Evolutionary conservation across 2,113 vertebrate genomes (phyloP).

Genomic region (Callipepla californica): DNA sequence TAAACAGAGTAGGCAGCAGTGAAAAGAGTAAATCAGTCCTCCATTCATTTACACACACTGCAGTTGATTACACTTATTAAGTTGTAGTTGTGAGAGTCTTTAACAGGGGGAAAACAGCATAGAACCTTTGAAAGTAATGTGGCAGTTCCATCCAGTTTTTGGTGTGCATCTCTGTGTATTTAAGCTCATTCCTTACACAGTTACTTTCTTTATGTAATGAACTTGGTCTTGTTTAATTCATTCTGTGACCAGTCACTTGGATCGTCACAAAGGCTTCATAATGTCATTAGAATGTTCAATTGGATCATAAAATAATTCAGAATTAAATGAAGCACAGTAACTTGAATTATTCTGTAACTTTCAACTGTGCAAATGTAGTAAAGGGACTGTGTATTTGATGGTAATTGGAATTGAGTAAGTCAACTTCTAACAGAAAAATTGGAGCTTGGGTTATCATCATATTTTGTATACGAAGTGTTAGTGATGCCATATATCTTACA

Average conservation of each 20-base stretch:
- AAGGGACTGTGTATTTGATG: neutral
- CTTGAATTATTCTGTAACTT: conserved; percentile 64
- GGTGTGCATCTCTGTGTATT: neutral
- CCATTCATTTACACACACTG: neutral
- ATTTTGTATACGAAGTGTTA: neutral
- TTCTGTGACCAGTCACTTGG: conserved; percentile 25
- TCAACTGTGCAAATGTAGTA: conserved; percentile 29
- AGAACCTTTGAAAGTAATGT: neutral
- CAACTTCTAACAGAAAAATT: conserved; percentile 11
- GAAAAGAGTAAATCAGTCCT: neutral
- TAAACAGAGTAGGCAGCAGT: neutral
- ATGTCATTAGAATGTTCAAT: conserved; percentile 62
- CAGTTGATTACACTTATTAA: neutral
- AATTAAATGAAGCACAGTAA: conserved; percentile 63
- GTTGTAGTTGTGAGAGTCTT: neutral
- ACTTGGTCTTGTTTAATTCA: conserved; percentile 16
- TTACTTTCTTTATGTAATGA: conserved; percentile 38
- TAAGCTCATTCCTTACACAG: conserved; percentile 16
- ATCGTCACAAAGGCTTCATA: conserved; percentile 55
- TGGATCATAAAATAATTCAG: conserved; percentile 71
- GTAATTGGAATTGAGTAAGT: conserved; percentile 52
- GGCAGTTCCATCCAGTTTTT: neutral
- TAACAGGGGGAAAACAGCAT: neutral
- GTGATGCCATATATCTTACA: neutral
- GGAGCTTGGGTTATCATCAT: neutral